phyloP scores from a whole-genome alignment of 2,113 vertebrate species.

The Oenanthe oenanthe region DNA sequence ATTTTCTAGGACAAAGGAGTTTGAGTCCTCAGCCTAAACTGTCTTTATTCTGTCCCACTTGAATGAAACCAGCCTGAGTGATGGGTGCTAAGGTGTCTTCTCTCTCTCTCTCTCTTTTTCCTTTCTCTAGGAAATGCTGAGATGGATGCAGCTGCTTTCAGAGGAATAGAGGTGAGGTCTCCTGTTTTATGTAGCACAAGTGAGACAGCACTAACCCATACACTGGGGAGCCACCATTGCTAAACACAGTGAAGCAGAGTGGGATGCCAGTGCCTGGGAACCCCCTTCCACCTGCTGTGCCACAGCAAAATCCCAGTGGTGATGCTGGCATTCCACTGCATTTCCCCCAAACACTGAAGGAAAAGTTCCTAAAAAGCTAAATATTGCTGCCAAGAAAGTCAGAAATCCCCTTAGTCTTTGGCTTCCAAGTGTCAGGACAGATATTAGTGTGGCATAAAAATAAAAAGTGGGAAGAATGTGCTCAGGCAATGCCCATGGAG shows the following conservation, averaged over 20 bases:
- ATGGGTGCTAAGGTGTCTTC: background rate
- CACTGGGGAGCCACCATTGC: background rate
- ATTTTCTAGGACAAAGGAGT: background rate
- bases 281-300: background rate
- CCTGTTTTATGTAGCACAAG: background rate
- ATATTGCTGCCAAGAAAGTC: background rate
- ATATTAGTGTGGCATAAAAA: background rate
- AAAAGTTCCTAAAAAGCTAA: background rate
- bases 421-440: background rate
- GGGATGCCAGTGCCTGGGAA: background rate
- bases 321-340: background rate
- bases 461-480: background rate
- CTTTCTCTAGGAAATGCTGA: background rate
- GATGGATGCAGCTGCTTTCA: background rate
- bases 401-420: background rate
- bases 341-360: background rate
- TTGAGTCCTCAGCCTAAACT: background rate
- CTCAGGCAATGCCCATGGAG: background rate
- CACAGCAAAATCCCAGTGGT: background rate
- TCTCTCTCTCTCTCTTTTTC: background rate
- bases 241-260: background rate
- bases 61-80: background rate
- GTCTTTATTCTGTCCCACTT: background rate
- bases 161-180: conserved; percentile 21
- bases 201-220: background rate